Percentiles rank a stretch among this genome's conserved stretches.
Evolutionary conservation across 30 jellyfish, hydroid and myxozoan species (phyloP).

Genomic region (Hydra vulgaris): DNA sequence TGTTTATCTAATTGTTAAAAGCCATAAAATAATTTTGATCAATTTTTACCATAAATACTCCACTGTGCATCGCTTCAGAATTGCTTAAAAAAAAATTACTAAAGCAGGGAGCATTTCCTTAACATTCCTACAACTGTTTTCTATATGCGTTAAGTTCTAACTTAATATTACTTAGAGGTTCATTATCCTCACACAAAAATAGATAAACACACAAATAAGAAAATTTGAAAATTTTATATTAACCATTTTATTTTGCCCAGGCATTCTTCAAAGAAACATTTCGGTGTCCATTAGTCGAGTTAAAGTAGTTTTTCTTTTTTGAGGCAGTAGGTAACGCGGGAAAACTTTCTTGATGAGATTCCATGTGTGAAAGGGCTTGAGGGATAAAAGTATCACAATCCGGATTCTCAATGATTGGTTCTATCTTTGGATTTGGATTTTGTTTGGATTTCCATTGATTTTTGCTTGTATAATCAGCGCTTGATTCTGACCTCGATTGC

Average conservation of each 20-base stretch:
- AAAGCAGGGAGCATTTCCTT: too few relatives aligned
- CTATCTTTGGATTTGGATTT: neutral
- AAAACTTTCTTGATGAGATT: conserved; percentile 47
- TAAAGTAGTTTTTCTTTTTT: conserved; percentile 11
- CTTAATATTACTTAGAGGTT: too few relatives aligned
- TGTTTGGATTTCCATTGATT: conserved; percentile 16
- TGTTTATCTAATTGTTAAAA: too few relatives aligned
- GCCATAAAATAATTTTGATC: too few relatives aligned
- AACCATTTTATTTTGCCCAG: conserved; percentile 29
- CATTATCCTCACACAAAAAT: too few relatives aligned
- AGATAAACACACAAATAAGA: neutral
- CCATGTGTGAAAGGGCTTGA: conserved; percentile 43
- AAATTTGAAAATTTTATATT: neutral
- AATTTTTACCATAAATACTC: too few relatives aligned
- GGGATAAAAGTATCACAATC: conserved; percentile 42
- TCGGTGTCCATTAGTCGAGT: conserved; percentile 29
- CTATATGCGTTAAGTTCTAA: too few relatives aligned
- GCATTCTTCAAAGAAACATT: conserved; percentile 40
- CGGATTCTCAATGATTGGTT: conserved; percentile 12
- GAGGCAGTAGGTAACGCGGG: conserved; percentile 70
- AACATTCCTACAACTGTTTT: too few relatives aligned
- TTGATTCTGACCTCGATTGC: neutral
- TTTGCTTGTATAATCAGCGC: conserved; percentile 16
- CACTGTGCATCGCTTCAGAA: too few relatives aligned
- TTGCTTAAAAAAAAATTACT: too few relatives aligned